Evolutionary conservation across 2,797 vertebrate genomes (phyloP).

Genomic region (Varecia variegata): DNA sequence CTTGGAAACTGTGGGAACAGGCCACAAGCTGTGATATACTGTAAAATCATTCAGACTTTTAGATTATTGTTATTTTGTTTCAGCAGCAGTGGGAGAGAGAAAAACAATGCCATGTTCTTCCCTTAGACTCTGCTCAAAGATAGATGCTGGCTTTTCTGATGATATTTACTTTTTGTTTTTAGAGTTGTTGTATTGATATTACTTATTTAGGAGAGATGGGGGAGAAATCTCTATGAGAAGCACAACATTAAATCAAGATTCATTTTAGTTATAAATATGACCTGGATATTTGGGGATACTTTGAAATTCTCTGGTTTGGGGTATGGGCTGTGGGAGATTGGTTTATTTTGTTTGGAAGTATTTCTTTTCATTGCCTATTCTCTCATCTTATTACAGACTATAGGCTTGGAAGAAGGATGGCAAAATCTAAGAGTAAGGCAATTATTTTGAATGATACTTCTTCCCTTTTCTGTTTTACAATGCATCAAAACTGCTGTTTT

Average conservation of each 20-base stretch:
- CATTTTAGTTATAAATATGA: conserved; percentile 39
- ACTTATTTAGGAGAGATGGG: neutral
- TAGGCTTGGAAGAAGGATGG: neutral
- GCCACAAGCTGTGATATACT: neutral
- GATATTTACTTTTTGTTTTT: conserved; percentile 3
- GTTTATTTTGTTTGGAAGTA: conserved; percentile 37
- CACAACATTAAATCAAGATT: conserved; percentile 7
- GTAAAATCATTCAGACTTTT: neutral
- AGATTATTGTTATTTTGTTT: neutral
- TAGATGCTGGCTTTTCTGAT: neutral
- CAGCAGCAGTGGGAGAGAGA: conserved; percentile 2
- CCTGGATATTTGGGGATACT: neutral
- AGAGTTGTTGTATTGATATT: conserved; percentile 2
- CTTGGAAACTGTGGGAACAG: conserved; percentile 33
- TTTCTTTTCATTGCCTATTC: conserved; percentile 19
- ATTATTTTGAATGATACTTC: conserved; percentile 6
- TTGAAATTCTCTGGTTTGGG: conserved; percentile 28
- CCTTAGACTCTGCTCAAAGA: neutral
- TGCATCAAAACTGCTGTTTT: neutral
- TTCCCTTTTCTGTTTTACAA: conserved; percentile 29
- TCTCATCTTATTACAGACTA: neutral
- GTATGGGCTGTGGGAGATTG: neutral
- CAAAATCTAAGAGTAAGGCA: neutral
- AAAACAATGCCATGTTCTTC: neutral
- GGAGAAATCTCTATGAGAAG: conserved; percentile 20